Evolutionary conservation across 37 sponge, comb jelly and placozoan genomes (phyloP), one percentile per base, ranked within the genome.

Genomic region (Spongilla lacustris): DNA sequence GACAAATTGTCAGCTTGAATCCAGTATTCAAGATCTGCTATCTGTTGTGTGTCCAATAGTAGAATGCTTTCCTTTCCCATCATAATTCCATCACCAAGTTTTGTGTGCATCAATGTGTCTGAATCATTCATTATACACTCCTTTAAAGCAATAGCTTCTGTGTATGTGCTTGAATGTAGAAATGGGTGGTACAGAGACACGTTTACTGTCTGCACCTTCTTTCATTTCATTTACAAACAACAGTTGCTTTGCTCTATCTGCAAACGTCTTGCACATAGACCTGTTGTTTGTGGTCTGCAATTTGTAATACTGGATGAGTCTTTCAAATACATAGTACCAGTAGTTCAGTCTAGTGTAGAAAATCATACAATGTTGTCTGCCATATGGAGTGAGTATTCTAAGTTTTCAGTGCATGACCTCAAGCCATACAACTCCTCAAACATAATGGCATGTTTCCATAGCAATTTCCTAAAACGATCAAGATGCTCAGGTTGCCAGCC

Each of bases 381-480:
- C 79, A 79, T 79, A 30, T 79, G 79, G 27, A 79, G 79, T 0
- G 79, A 79, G 30, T 79, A 79, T 30, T 79, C 79, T 4, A 79
- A 26, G 58, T 79, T 79, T 50, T 79, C 79, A 2, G 67, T 79
- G 30, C 79, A 79, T 25, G 79, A 50, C 0, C 35, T 11, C n/a
- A 76, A 35, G 0, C 77, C 77, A 76, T 49, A 79, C 29, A 79
- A 66, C 32, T 79, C 79, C 58, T 79, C 79, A 58, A 58, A 66
- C 77, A 79, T 10, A 32, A 79, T 50, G 49, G 79, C 79, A 26
- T 79, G 79, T 28, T 49, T 41, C 79, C 79, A 79, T 8, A 79
- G 67, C n/a, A 79, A 66, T 8, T 50, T 27, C 6, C 11, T 17
- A 1, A 79, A 32, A 2, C 13, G 13, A 26, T 79, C 17, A 0